Evolutionary conservation across 2,888 invertebrate species (phyloP), one percentile per base, ranked within the genome.

Genomic region (Parasteatoda lunata): DNA sequence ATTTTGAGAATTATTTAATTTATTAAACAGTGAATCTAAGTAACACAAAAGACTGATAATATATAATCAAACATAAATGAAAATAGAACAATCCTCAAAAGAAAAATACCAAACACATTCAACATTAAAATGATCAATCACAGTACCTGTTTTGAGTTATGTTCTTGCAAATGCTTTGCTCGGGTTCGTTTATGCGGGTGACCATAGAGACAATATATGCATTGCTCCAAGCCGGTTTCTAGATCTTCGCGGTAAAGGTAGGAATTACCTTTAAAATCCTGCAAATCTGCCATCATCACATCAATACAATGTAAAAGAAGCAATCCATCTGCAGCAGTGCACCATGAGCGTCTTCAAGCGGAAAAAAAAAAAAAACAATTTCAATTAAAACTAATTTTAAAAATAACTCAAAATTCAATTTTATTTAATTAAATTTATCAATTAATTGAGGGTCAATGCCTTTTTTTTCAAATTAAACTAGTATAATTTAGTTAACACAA

Each of bases 151-250:
- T 94, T 93, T 0, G 95, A 95, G 90, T 95, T 95, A 91, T 97
- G 97, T 90, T 96, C 96, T 73, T 94, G 93, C 45, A 96, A 92
- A 91, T 95, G 93, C 83, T 94, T 92, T n/a, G 93, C 94, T 91
- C 94, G 94, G 79, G 93, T 94, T 90, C 95, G 95, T 91, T 94
- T 95, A 84, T 94, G 94, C 0, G 96, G 96, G 92, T 96, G 96
- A 1, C 95, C 95, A 91, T 96, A 98, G 3, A 98, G 93, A 91
- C 98, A 98, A 92, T 94, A 97, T 86, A 95, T 93, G 88, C 95
- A 94, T 92, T 98, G 98, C 91, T 98, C 98, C 91, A 97, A 93
- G 89, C 95, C 94, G 90, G 95, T 95, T 86, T 94, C 94, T 3
- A 97, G 93, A 91, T 95, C 95, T 90, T 92, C 92, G 51, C 89